These are phyloP conservation scores for Mercenaria mercenaria DNA, from an alignment of 1,140 invertebrate species.

Conservation along the genomic window DNA sequence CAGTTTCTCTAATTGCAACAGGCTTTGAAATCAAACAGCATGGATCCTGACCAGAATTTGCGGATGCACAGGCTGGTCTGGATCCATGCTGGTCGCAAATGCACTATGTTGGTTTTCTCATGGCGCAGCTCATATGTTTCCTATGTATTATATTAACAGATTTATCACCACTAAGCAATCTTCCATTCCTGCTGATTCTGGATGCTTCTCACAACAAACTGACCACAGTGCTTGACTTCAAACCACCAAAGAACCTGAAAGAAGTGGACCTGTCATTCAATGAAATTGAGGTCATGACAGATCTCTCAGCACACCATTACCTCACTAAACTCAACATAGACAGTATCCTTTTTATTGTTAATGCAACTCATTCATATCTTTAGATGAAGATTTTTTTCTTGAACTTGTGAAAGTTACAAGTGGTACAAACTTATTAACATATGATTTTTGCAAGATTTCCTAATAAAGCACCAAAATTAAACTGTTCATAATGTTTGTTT, in stretches of 20 bases:
- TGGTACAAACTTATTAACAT: too few species aligned
- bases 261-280: conserved; percentile 85
- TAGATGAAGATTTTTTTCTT: neutral
- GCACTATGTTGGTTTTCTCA: too few species aligned
- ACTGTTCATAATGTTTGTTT: too few species aligned
- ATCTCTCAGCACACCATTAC: conserved; percentile 83
- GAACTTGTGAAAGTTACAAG: too few species aligned
- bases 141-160: conserved; percentile 76
- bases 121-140: too few species aligned
- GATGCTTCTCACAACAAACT: conserved; percentile 85
- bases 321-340: conserved; percentile 82
- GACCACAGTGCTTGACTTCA: conserved; percentile 81
- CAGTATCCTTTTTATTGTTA: conserved; percentile 80
- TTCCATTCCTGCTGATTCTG: conserved; percentile 82
- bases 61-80: too few species aligned
- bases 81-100: too few species aligned
- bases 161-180: conserved; percentile 80
- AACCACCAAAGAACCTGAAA: conserved; percentile 83
- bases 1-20: too few species aligned
- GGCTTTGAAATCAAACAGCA: too few species aligned
- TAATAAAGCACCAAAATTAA: too few species aligned
- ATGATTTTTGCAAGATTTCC: too few species aligned
- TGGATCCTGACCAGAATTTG: too few species aligned
- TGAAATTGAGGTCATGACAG: conserved; percentile 81
- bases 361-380: neutral